phyloP scores from a whole-genome alignment of 2,888 invertebrate genomes.

The Heliconius aoede region DNA sequence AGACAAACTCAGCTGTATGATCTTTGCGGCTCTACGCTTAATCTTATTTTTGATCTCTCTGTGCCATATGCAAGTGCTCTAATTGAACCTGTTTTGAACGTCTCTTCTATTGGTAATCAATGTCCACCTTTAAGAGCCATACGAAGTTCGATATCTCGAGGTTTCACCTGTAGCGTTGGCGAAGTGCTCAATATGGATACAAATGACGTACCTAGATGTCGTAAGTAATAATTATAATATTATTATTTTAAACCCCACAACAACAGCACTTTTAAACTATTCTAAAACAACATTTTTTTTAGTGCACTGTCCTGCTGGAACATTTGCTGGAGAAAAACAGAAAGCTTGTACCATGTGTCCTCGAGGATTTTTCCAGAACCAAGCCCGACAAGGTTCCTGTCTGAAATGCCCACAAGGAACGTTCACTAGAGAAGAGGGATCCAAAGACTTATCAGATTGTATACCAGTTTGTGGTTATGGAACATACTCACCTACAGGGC shows the following conservation, averaged over 20 bases:
- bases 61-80: slow-evolving; percentile 96
- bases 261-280: neutral
- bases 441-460: slow-evolving; percentile 93
- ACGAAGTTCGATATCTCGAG: slow-evolving; percentile 91
- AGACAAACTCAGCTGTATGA: slow-evolving; percentile 96
- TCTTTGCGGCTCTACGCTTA: slow-evolving; percentile 96
- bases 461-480: slow-evolving; percentile 98
- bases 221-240: slow-evolving; percentile 85
- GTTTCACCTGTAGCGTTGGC: slow-evolving; percentile 96
- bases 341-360: slow-evolving; percentile 96
- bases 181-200: slow-evolving; percentile 97
- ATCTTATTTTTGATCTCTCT: slow-evolving; percentile 95
- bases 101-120: slow-evolving; percentile 94
- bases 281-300: slow-evolving; percentile 37
- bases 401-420: slow-evolving; percentile 95
- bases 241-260: neutral
- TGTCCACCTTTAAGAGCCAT: slow-evolving; percentile 96
- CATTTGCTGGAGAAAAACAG: slow-evolving; percentile 95
- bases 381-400: slow-evolving; percentile 95
- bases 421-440: slow-evolving; percentile 95
- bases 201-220: slow-evolving; percentile 95
- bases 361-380: slow-evolving; percentile 96
- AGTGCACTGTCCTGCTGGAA: slow-evolving; percentile 99
- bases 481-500: slow-evolving; percentile 96
- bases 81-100: slow-evolving; percentile 94